phyloP scores from a whole-genome alignment of 2,888 invertebrate genomes.

The Xanthorhoe designata region DNA sequence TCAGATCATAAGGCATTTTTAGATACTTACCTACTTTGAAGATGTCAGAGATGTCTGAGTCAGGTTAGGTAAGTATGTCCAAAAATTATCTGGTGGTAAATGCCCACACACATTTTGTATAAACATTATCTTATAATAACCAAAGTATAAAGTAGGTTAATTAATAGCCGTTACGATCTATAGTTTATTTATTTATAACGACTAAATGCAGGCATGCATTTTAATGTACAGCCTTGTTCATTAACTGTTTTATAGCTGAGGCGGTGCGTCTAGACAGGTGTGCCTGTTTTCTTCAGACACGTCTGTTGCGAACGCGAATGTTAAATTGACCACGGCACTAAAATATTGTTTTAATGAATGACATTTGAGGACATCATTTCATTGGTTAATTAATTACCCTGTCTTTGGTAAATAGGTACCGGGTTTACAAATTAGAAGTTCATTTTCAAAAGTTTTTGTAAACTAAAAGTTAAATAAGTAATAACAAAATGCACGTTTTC shows the following conservation, averaged over 20 bases:
- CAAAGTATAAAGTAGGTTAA: slow-evolving; percentile 40
- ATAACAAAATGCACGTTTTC: not conserved
- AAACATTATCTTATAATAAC: slow-evolving; percentile 20
- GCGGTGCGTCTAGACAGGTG: slow-evolving; percentile 54
- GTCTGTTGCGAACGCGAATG: slow-evolving; percentile 54
- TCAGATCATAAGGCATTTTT: too few species aligned
- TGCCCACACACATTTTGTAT: too few species aligned
- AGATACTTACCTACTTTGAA: too few species aligned
- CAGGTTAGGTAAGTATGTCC: too few species aligned
- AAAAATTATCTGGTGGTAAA: too few species aligned
- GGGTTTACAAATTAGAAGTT: slow-evolving; percentile 5
- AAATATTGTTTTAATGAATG: slow-evolving; percentile 63
- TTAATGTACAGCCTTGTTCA: slow-evolving; percentile 52
- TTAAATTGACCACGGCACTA: slow-evolving; percentile 68
- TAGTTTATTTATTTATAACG: slow-evolving; percentile 44
- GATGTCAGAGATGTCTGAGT: too few species aligned
- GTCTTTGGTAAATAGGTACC: slow-evolving; percentile 20
- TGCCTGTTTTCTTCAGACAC: slow-evolving; percentile 50
- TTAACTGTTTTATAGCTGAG: slow-evolving; percentile 49
- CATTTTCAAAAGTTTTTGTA: slow-evolving; percentile 10
- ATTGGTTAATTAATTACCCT: slow-evolving; percentile 17
- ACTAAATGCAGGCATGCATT: slow-evolving; percentile 49
- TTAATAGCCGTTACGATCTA: slow-evolving; percentile 37
- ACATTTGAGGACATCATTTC: slow-evolving; percentile 40
- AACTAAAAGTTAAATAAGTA: not conserved